Percentiles rank a stretch among this genome's conserved stretches.
Conservation (phyloP, 2,797 vertebrate genomes). For the Chaetophractus vellerosus region DNA sequence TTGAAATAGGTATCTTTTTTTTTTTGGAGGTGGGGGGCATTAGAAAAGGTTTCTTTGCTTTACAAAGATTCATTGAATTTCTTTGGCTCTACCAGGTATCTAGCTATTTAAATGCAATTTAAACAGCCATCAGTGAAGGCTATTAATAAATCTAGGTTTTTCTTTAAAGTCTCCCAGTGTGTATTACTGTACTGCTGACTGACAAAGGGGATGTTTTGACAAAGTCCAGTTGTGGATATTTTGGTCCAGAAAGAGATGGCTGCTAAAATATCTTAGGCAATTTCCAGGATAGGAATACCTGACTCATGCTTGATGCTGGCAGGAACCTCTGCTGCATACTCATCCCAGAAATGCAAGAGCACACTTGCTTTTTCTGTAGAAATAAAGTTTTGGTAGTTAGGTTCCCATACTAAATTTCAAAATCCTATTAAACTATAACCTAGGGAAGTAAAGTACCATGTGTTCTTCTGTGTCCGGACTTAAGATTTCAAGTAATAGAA, state of each 20-base stretch:
- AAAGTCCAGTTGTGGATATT: slow-evolving; percentile 70
- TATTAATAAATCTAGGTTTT: slow-evolving; percentile 21
- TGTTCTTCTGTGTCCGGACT: slow-evolving; percentile 56
- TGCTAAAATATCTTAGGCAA: slow-evolving; percentile 69
- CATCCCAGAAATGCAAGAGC: slow-evolving; percentile 66
- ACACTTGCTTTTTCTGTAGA: slow-evolving; percentile 62
- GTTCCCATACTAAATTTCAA: slow-evolving; percentile 67
- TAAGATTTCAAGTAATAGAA: slow-evolving; percentile 39
- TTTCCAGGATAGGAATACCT: slow-evolving; percentile 73
- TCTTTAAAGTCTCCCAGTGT: slow-evolving; percentile 26
- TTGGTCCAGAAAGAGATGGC: slow-evolving; percentile 30
- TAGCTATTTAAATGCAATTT: slow-evolving; percentile 65
- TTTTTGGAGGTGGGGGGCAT: neutral
- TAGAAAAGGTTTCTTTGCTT: slow-evolving; percentile 53
- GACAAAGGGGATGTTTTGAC: slow-evolving; percentile 54
- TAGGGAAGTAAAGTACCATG: slow-evolving; percentile 66
- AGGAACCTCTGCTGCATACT: slow-evolving; percentile 53
- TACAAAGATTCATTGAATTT: slow-evolving; percentile 26
- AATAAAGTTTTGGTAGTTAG: slow-evolving; percentile 72
- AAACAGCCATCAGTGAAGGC: slow-evolving; percentile 1
- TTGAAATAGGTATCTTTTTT: slow-evolving; percentile 19
- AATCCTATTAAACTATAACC: slow-evolving; percentile 54
- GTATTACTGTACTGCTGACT: slow-evolving; percentile 55
- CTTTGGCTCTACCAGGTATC: slow-evolving; percentile 13
- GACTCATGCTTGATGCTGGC: slow-evolving; percentile 71